Conservation (phyloP, 2,113 vertebrate species). For the Butorides virescens region DNA sequence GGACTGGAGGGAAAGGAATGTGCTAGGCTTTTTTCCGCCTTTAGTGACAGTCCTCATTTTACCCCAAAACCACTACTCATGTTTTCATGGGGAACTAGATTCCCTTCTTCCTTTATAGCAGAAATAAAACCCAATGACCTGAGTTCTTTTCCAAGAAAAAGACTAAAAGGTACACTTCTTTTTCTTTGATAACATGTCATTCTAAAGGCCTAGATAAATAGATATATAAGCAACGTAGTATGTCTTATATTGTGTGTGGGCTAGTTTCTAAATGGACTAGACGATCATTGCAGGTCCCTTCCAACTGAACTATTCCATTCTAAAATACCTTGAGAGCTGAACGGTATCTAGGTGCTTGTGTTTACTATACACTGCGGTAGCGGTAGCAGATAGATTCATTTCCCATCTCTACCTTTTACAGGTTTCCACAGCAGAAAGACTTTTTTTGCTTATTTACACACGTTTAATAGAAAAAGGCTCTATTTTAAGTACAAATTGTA, state of each 20-base stretch:
- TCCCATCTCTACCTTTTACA: not conserved
- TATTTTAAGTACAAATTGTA: not conserved
- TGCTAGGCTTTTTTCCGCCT: not conserved
- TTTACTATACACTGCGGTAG: not conserved
- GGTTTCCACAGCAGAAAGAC: not conserved
- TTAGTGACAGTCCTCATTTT: not conserved
- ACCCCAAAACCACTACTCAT: not conserved
- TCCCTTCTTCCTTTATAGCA: not conserved
- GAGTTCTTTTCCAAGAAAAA: not conserved
- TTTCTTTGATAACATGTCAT: not conserved
- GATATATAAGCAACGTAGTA: not conserved
- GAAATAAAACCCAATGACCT: not conserved
- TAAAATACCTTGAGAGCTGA: not conserved
- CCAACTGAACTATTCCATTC: not conserved
- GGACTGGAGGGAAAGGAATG: not conserved
- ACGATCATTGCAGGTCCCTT: not conserved
- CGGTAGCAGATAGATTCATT: not conserved
- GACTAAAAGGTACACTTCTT: not conserved
- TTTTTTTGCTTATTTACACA: not conserved
- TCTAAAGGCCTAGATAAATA: not conserved
- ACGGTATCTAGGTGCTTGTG: not conserved
- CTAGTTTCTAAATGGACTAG: not conserved
- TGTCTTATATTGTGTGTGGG: not conserved
- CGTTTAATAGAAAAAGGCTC: not conserved
- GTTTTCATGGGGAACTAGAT: not conserved